A percentile compares a stretch with the other conserved stretches of the same genome.
Conservation (phyloP, 2,888 invertebrate species). For the Pammene fasciana region DNA sequence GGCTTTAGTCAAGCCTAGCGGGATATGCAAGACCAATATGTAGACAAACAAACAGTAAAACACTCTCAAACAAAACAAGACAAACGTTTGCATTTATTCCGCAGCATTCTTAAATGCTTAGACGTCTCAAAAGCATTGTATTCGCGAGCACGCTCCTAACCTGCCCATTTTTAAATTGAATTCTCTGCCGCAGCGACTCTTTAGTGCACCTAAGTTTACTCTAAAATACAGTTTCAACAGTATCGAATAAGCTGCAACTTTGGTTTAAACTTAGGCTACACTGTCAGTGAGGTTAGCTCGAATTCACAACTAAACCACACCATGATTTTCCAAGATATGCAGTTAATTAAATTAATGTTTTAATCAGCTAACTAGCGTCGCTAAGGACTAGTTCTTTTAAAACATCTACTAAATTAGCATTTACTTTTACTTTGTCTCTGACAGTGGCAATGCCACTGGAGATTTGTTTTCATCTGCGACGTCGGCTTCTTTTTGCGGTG, state of each 20-base stretch:
- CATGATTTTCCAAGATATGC: constrained; percentile 73
- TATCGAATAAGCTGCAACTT: constrained; percentile 23
- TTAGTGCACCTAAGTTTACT: constrained; percentile 33
- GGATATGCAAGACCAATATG: constrained; percentile 2
- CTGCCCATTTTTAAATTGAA: constrained; percentile 39
- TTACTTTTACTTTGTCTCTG: constrained; percentile 46
- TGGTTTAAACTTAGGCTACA: constrained; percentile 8
- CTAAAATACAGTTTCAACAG: constrained; percentile 30
- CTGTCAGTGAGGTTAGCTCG: constrained; percentile 41
- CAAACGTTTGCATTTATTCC: constrained; percentile 25
- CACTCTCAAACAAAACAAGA: constrained; percentile 21
- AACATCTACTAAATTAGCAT: constrained; percentile 47
- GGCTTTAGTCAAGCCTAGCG: background rate
- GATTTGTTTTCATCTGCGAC: constrained; percentile 35
- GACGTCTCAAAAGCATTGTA: constrained; percentile 23
- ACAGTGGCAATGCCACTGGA: constrained; percentile 31
- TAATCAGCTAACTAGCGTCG: constrained; percentile 69
- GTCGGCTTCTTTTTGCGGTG: constrained; percentile 35
- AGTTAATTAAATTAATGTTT: constrained; percentile 74
- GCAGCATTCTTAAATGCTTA: constrained; percentile 12
- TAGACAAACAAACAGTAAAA: constrained; percentile 15
- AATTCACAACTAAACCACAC: constrained; percentile 48
- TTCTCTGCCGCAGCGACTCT: constrained; percentile 26
- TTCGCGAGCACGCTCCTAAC: constrained; percentile 26
- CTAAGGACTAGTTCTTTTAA: constrained; percentile 48